A percentile compares a stretch with the other conserved stretches of the same genome.
phyloP scores from a whole-genome alignment of 2,113 vertebrate genomes.

The Perccottus glenii region DNA sequence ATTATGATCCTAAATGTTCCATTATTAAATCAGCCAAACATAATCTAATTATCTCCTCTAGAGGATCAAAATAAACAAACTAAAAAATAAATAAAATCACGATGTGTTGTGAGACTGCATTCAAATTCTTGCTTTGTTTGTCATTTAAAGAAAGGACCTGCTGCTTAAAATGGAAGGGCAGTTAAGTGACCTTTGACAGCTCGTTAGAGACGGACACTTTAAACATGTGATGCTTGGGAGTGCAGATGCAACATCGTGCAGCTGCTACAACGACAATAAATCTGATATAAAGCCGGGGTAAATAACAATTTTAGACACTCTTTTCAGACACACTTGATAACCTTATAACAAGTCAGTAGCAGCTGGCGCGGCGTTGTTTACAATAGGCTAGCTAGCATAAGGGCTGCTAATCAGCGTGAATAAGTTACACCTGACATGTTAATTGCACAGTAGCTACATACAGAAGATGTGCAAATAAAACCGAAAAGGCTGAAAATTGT shows the following conservation, averaged over 20 bases:
- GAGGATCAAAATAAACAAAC: no score
- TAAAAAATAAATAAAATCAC: no score
- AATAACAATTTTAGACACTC: conserved; percentile 20
- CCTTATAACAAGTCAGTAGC: not conserved
- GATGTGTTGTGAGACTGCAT: no score
- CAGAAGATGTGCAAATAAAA: no score
- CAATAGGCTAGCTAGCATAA: not conserved
- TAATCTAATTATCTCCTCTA: no score
- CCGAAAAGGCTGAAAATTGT: no score
- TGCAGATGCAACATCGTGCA: conserved; percentile 35
- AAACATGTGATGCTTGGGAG: conserved; percentile 7
- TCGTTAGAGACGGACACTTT: conserved; percentile 5
- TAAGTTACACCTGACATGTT: not conserved
- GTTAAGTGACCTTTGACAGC: conserved; percentile 53
- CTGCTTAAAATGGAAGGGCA: conserved; percentile 55
- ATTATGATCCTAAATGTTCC: no score
- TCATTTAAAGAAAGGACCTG: no score
- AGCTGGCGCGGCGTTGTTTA: not conserved
- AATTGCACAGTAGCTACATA: no score
- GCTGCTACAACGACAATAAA: conserved; percentile 21
- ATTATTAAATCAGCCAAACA: no score
- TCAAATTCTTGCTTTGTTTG: not conserved
- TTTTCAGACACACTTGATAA: not conserved
- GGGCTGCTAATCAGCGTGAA: not conserved
- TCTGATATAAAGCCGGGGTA: not conserved